Base-by-base conservation (phyloP, 2,888 invertebrate species). In the Alloplasta piceator region DNA sequence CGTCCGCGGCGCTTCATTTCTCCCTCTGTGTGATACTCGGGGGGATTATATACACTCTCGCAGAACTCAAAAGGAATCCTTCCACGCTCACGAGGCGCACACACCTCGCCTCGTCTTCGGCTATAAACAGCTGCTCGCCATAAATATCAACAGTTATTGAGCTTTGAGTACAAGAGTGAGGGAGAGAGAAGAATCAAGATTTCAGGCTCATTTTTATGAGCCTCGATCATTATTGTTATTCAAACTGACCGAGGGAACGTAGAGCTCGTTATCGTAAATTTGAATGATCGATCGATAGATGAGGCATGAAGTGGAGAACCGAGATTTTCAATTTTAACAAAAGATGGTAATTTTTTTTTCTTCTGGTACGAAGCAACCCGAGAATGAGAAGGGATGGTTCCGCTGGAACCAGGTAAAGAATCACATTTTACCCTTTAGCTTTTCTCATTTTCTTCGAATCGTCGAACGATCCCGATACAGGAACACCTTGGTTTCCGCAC, bases 121-220 rank as follows among this genome's bases (percentile, higher is more conserved):
- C 46, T 58, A 16, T 16, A 52, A 71, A 67, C 80, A 80, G 76
- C 76, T 80, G 80, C 67, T 72, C 72, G 43, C 72, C 80, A 76
- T 72, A 80, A 80, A 80, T 76, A 72, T 77, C 80, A 73, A 68
- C 68, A 72, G 76, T 72, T 77, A 80, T 73, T 67, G 76, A 68
- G 56, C 36, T 61, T 50, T 5, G 10, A 39, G 6, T 9, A 50
- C 52, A 12, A 64, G 36, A 52, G 1, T 3, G 26, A 26, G 26
- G 1, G 26, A 26, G 26, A 26, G 26, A 26, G 66, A 26, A 39
- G 36, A 56, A 56, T 60, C 58, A 58, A 64, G 52, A 77, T 66
- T 77, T 71, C 56, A 58, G 50, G 46, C 56, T 64, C 64, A 14
- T 52, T 71, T 77, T 76, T 38, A 63, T 55, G 50, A 16, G 5